Conservation (phyloP, 2,797 vertebrate species). For the Siniperca scherzeri region DNA sequence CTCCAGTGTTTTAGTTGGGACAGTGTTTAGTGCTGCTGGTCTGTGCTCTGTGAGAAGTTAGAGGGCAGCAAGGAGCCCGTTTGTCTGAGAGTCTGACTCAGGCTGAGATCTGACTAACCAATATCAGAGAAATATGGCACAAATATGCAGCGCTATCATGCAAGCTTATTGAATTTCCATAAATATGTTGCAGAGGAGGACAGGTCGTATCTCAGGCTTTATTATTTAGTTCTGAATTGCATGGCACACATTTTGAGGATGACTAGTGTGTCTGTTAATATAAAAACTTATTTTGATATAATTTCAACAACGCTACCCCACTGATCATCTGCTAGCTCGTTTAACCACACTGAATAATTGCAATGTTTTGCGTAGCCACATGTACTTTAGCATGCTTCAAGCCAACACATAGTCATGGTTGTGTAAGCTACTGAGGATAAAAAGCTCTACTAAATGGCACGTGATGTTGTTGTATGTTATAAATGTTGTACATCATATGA, state of each 20-base stretch:
- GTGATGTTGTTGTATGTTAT: constrained; percentile 27
- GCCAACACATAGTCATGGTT: background rate
- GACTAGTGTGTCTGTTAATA: background rate
- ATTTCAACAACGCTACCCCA: background rate
- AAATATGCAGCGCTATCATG: constrained; percentile 16
- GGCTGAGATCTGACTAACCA: constrained; percentile 20
- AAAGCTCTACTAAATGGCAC: background rate
- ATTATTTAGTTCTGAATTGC: constrained; percentile 5
- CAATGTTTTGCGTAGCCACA: background rate
- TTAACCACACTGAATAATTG: background rate
- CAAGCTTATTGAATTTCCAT: constrained; percentile 40
- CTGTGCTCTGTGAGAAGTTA: constrained; percentile 39
- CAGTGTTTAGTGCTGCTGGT: constrained; percentile 16
- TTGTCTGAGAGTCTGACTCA: constrained; percentile 50
- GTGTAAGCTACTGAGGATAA: background rate
- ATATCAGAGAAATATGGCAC: constrained; percentile 9
- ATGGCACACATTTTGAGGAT: background rate
- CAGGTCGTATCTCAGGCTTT: background rate
- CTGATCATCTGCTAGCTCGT: background rate
- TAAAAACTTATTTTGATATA: background rate
- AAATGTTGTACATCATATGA: constrained; percentile 63
- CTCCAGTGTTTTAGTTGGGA: constrained; percentile 46
- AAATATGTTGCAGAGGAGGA: background rate
- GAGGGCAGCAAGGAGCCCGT: constrained; percentile 20
- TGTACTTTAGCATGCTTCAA: background rate